Base-by-base conservation (phyloP, 2,797 vertebrate species). In the Catharus ustulatus region DNA sequence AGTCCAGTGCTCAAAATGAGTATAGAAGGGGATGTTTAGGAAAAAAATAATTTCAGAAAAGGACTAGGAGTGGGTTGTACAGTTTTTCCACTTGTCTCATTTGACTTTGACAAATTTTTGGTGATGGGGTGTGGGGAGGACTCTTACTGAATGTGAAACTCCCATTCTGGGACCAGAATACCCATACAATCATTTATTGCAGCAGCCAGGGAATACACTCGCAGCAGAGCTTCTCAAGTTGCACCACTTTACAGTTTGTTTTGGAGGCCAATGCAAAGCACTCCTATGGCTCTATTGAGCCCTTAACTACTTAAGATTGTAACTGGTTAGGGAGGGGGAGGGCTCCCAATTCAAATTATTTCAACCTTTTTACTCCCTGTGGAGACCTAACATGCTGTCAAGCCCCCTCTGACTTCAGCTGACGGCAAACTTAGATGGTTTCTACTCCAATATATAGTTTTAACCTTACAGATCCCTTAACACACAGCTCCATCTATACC, bases 311-410 rank as follows among this genome's bases (percentile, higher is more conserved):
- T 92, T 91, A 68, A 75, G 43, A 62, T 32, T 81, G 69, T 64
- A 78, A 92, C 69, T 69, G 54, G 62, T 75, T 92, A 72, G 89
- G 73, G 82, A 95, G 38, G 43, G 57, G 66, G 43, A 73, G 48
- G 48, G 63, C 27, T 96, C 83, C 59, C 80, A 90, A 27, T 88
- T 93, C 87, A 94, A 96, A 96, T 94, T 95, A 94, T 94, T 91
- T 95, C 80, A 90, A 82, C 26, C 46, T 48, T 95, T 84, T 79
- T 59, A 66, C 45, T 93, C 90, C 62, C 85, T 76, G 29, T 66
- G 77, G 93, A 94, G 43, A 81, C 34, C 91, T 91, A 86, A 62
- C 36, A 13, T 69, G 54, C 66, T 86, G 73, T 74, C 84, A 92
- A 92, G n/a, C 16, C 72, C 57, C 38, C 68, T 82, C 83, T 75